Evolutionary conservation across 2,888 invertebrate genomes (phyloP), one percentile per base, ranked within the genome.

Genomic region (Kuschelorhynchus macadamiae): DNA sequence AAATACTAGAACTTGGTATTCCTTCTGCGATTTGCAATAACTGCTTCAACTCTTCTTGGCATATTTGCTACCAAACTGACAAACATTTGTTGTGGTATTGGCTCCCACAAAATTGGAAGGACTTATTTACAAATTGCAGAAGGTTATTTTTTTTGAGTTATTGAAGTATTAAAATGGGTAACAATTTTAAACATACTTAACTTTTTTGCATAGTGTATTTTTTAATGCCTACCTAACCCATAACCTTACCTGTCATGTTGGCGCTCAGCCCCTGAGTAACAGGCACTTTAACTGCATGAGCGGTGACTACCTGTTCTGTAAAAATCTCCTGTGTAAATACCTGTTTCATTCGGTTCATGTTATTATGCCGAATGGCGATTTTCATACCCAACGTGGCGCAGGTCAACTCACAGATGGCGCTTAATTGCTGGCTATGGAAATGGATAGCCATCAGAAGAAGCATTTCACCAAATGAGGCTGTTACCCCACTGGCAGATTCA

Each of bases 251-350:
- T 0, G 92, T 90, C 78, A 96, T 93, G 75, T 92, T 92, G 33
- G 94, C 95, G 83, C 92, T 97, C 16, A 98, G 86, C 77, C 91
- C 92, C 0, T 89, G 89, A 0, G 98, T 98, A 0, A 98, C 97
- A 0, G 97, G 96, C 0, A 98, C 97, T 81, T 96, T 95, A 0
- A 97, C 95, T 0, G 98, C 98, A 84, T 97, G 97, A 0, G 95
- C 90, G 2, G 98, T 96, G 0, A 98, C 96, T 33, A 96, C 95
- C 87, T 97, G 96, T 83, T 98, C 98, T 0, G 97, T 97, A 80
- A 98, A 98, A 73, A 98, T 94, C 81, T 98, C 97, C 79, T 96
- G 96, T 0, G 95, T 97, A 80, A 98, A 98, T 30, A 98, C 93
- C 79, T 94, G 93, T 81, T 96, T 96, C 85, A 96, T 94, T 59